Evolutionary conservation across 2,113 vertebrate species (phyloP).

Genomic region (Larimichthys polyactis): DNA sequence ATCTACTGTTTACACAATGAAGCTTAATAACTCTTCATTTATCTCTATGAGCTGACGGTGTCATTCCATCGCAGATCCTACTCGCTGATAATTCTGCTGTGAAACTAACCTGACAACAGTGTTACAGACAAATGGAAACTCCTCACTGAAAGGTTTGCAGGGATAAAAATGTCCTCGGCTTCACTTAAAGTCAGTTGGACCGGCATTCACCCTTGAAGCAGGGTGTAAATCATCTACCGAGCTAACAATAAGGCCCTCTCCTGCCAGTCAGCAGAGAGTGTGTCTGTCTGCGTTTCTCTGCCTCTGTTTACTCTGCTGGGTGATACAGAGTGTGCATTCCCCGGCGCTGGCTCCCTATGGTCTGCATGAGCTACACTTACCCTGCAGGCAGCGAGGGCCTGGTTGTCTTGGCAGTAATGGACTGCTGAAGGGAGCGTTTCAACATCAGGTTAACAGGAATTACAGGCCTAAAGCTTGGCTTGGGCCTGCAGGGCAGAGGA

Average conservation of each 20-base stretch:
- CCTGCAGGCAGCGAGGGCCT: constrained; percentile 74
- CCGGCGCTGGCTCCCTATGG: constrained; percentile 76
- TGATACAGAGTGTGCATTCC: constrained; percentile 75
- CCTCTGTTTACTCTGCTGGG: constrained; percentile 79
- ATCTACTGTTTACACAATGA: constrained; percentile 66
- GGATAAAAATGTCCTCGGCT: constrained; percentile 67
- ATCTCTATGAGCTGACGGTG: constrained; percentile 63
- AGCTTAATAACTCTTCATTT: constrained; percentile 69
- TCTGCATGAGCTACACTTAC: constrained; percentile 74
- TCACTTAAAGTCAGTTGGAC: constrained; percentile 74
- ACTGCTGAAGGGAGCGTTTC: constrained; percentile 81
- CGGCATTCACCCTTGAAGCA: constrained; percentile 71
- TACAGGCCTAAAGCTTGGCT: constrained; percentile 69
- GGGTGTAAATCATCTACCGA: constrained; percentile 78
- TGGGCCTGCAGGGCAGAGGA: constrained; percentile 73
- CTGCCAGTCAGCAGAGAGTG: constrained; percentile 68
- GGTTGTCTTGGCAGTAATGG: constrained; percentile 82
- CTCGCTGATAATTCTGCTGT: constrained; percentile 63
- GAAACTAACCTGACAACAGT: constrained; percentile 57
- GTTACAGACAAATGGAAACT: constrained; percentile 69
- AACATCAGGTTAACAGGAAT: constrained; percentile 83
- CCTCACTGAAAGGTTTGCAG: constrained; percentile 69
- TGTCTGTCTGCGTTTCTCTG: constrained; percentile 59
- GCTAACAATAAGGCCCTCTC: constrained; percentile 73
- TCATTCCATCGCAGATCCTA: constrained; percentile 64